These are phyloP conservation scores for Erpobdella octoculata DNA, from an alignment of 2,888 invertebrate species.

Conservation along the genomic window DNA sequence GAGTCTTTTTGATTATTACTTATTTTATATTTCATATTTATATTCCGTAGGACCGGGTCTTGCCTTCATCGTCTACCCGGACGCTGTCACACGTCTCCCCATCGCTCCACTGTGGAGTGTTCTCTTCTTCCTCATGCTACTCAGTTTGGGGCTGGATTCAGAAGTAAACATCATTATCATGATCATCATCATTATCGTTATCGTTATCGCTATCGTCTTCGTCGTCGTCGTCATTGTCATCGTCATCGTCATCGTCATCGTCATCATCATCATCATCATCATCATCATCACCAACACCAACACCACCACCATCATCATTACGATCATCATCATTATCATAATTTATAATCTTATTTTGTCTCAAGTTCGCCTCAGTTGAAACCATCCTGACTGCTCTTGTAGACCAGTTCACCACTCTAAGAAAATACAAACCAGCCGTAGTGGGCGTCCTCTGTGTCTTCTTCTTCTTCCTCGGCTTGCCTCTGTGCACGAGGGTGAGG, in stretches of 20 bases:
- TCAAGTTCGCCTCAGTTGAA: slow-evolving; percentile 51
- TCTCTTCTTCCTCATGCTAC: slow-evolving; percentile 42
- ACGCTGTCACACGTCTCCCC: slow-evolving; percentile 40
- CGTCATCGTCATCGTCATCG: neutral
- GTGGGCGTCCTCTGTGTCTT: slow-evolving; percentile 42
- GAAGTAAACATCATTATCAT: slow-evolving; percentile 40
- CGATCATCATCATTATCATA: no score
- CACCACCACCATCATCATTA: no score
- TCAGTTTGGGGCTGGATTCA: slow-evolving; percentile 42
- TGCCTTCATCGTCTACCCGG: slow-evolving; percentile 48
- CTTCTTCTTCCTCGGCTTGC: slow-evolving; percentile 47
- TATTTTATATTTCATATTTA: no score
- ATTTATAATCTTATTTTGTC: no score
- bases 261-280: neutral
- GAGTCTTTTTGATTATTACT: no score
- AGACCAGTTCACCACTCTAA: slow-evolving; percentile 46
- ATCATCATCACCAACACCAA: neutral
- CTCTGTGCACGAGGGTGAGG: slow-evolving; percentile 46
- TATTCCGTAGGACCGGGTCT: slow-evolving; percentile 48
- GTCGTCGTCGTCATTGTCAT: neutral
- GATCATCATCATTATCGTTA: neutral
- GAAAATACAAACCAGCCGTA: slow-evolving; percentile 50
- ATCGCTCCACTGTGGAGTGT: slow-evolving; percentile 41
- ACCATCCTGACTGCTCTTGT: slow-evolving; percentile 50
- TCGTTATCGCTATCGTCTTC: neutral